Percentiles rank a stretch among this genome's conserved stretches.
phyloP scores from a whole-genome alignment of 2,888 invertebrate species.

The Rhingia campestris region DNA sequence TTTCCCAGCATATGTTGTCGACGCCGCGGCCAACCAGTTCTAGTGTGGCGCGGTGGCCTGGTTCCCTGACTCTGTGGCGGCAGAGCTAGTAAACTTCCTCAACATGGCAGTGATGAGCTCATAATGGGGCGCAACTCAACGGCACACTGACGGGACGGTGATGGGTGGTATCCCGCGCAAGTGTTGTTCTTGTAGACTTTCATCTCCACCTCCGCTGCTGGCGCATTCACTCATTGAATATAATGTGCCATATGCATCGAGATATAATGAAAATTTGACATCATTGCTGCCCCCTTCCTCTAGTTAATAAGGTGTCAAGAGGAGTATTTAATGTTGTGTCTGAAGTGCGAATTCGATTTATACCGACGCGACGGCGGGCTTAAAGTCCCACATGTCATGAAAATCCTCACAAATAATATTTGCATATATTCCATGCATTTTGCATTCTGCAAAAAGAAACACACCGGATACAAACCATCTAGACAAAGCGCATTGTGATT shows the following conservation, averaged over 20 bases:
- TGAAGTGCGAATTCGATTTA: not conserved
- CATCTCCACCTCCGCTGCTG: conserved; percentile 18
- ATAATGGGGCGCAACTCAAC: conserved; percentile 34
- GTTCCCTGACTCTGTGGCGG: conserved; percentile 24
- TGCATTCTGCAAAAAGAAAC: not conserved
- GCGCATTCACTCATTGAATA: not conserved
- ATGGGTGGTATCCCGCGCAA: conserved; percentile 50
- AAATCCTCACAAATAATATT: too few species aligned
- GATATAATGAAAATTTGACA: conserved; percentile 1
- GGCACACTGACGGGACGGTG: conserved; percentile 30
- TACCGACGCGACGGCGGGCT: not conserved
- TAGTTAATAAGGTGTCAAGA: conserved; percentile 14
- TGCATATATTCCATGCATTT: too few species aligned
- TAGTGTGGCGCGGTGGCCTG: not conserved
- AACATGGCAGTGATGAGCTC: conserved; percentile 55
- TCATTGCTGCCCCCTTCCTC: conserved; percentile 20
- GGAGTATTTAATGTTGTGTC: conserved; percentile 8
- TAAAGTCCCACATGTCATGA: too few species aligned
- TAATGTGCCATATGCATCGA: conserved; percentile 28
- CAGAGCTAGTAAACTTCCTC: conserved; percentile 45
- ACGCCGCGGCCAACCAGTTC: conserved; percentile 6
- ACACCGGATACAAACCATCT: not conserved
- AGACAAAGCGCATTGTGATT: not conserved
- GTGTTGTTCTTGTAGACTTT: conserved; percentile 22
- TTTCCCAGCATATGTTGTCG: conserved; percentile 24